Evolutionary conservation across 2,113 vertebrate genomes (phyloP).

Genomic region (Ciconia maguari): DNA sequence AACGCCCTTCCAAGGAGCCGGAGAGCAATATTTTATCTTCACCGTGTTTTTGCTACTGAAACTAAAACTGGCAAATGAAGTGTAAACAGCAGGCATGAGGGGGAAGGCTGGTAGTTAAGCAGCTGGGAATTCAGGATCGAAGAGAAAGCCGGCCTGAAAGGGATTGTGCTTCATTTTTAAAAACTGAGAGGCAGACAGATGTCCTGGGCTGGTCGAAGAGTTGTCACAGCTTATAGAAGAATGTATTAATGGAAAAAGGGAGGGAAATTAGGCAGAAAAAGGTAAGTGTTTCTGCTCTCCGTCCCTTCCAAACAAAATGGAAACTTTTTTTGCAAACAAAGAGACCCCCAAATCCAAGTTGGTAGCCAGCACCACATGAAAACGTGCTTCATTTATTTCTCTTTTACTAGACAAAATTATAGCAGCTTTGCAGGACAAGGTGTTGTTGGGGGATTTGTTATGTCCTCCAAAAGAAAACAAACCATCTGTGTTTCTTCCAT

Average conservation of each 20-base stretch:
- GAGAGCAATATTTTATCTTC: constrained; percentile 1
- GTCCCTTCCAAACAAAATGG: neutral
- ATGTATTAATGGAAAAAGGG: neutral
- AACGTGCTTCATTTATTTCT: neutral
- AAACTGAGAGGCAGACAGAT: neutral
- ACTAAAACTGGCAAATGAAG: constrained; percentile 12
- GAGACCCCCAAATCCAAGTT: neutral
- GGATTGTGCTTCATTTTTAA: neutral
- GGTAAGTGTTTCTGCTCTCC: neutral
- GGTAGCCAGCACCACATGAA: neutral
- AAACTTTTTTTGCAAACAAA: constrained; percentile 13
- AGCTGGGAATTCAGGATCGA: constrained; percentile 21
- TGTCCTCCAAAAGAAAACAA: neutral
- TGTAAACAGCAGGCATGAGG: neutral
- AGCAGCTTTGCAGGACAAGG: neutral
- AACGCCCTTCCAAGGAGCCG: neutral
- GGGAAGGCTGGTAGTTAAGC: constrained; percentile 39
- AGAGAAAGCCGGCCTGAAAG: constrained; percentile 28
- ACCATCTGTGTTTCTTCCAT: neutral
- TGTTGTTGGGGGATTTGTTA: neutral
- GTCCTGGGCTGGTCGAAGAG: neutral
- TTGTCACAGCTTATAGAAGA: neutral
- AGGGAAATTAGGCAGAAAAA: neutral
- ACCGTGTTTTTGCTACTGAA: neutral
- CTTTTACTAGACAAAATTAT: neutral